Evolutionary conservation across 2,113 vertebrate species (phyloP).

Genomic region (Sinosuthora webbiana): DNA sequence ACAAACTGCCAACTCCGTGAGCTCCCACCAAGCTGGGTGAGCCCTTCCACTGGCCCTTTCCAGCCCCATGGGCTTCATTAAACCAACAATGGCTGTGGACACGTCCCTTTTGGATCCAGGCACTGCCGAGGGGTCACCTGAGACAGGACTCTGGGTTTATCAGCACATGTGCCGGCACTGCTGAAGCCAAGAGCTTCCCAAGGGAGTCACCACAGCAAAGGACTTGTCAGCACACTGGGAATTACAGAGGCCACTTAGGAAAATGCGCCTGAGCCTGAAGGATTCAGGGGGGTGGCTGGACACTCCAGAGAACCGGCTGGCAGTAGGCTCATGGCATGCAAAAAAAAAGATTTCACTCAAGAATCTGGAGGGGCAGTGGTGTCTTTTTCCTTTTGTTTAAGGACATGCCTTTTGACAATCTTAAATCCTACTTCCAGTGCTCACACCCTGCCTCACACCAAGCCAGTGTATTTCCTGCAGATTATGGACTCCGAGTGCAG

Average conservation of each 20-base stretch:
- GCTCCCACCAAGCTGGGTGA: neutral
- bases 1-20: neutral
- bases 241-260: neutral
- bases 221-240: neutral
- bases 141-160: neutral
- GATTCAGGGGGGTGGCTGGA: neutral
- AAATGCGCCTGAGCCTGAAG: neutral
- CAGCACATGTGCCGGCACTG: too few species aligned
- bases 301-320: neutral
- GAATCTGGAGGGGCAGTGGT: too few species aligned
- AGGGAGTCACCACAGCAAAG: fast-evolving
- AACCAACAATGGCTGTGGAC: fast-evolving
- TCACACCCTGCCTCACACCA: neutral
- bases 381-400: neutral
- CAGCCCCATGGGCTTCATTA: fast-evolving
- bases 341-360: too few species aligned
- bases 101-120: fast-evolving
- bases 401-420: fast-evolving
- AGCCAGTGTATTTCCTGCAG: neutral
- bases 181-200: neutral
- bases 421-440: neutral
- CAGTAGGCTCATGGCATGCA: neutral
- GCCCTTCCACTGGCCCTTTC: neutral
- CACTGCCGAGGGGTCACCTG: neutral
- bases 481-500: fast-evolving